phyloP scores from a whole-genome alignment of 37 sponge, comb jelly and placozoan genomes.

The Agelas oroides region DNA sequence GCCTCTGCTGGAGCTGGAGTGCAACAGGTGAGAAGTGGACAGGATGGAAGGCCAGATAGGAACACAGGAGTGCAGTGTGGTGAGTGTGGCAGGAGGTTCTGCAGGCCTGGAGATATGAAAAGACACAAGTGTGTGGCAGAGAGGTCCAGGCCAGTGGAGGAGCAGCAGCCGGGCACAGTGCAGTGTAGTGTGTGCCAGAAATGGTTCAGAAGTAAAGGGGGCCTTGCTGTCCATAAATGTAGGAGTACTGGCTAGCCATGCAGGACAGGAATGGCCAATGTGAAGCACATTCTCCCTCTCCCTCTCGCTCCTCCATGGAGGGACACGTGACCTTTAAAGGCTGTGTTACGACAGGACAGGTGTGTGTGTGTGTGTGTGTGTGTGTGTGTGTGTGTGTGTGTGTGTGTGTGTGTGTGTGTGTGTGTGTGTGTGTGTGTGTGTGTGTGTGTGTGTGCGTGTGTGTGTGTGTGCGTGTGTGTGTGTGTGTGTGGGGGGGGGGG shows the following conservation, averaged over 20 bases:
- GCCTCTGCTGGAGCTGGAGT: too few species aligned
- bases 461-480: too few species aligned
- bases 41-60: neutral
- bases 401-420: too few species aligned
- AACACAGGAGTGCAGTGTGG: neutral
- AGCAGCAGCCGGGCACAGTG: neutral
- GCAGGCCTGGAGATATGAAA: neutral
- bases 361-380: too few species aligned
- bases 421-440: too few species aligned
- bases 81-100: neutral
- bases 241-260: neutral
- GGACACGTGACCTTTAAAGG: neutral
- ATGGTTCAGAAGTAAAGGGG: neutral
- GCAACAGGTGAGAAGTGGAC: too few species aligned
- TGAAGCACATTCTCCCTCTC: too few species aligned
- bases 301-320: neutral
- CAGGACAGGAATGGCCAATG: neutral
- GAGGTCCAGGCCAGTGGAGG: neutral
- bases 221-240: neutral
- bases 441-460: too few species aligned
- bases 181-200: neutral
- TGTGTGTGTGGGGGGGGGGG: too few species aligned
- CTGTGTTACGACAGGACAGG: too few species aligned
- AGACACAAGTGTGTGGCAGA: neutral
- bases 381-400: too few species aligned